Evolutionary conservation across 1,140 invertebrate species (phyloP), one percentile per base, ranked within the genome.

Genomic region (Hirudo medicinalis): DNA sequence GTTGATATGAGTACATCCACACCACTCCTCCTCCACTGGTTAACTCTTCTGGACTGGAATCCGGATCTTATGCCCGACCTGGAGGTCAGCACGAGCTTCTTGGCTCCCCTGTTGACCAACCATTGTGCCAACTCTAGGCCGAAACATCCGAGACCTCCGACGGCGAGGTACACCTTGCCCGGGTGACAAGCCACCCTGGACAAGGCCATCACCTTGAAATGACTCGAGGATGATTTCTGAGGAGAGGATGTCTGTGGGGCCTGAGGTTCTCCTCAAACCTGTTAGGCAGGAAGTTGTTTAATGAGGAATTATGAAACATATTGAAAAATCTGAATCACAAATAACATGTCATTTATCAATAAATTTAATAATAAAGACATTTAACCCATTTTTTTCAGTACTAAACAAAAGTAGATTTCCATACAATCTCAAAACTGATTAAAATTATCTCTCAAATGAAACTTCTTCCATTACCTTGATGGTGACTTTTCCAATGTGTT

Each of bases 401-500:
- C 32, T 36, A 36, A 49, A 49, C 15, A 13, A 11, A 9, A 17
- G 43, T 9, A 49, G 43, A 11, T n/a, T n/a, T n/a, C n/a, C n/a
- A n/a, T n/a, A n/a, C 83, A 20, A 13, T 49, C 4, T 17, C 11
- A 49, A 49, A 49, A 17, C 43, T 5, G 1, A 5, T 15, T 17
- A 49, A 49, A 49, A 49, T 15, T 5, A 49, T 49, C 0, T 13
- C 43, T 49, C 43, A 5, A 32, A 63, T 2, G 8, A 63, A 63
- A 68, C 9, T 22, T 29, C 67, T n/a, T 89, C 86, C 29, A 88
- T 85, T 57, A 97, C 89, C 81, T 94, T 90, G 63, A 97, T 79
- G 15, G 97, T 77, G 19, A 98, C 93, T 85, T 97, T 97, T 76
- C 94, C 94, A 73, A 96, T 94, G 81, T 97, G 94, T 83, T 93